Evolutionary conservation across 2,888 invertebrate species (phyloP).

Genomic region (Agriotes lineatus): DNA sequence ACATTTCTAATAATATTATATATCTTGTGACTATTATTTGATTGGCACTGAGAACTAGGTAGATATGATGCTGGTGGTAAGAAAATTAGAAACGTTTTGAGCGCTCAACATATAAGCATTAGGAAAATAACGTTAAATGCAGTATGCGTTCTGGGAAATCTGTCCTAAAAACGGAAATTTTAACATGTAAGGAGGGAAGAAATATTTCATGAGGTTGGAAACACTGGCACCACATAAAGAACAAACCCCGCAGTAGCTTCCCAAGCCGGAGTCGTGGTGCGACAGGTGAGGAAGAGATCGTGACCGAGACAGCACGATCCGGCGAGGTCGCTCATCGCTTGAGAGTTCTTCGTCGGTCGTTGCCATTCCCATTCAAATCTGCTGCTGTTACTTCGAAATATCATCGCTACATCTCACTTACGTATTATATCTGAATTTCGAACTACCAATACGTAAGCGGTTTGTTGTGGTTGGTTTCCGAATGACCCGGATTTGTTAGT

Average conservation of each 20-base stretch:
- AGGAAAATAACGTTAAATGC: too few species aligned
- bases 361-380: constrained; percentile 55
- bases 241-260: constrained; percentile 64
- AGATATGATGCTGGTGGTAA: too few species aligned
- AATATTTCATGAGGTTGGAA: too few species aligned
- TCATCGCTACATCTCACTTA: constrained; percentile 46
- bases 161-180: too few species aligned
- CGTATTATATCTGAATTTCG: constrained; percentile 14
- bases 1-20: too few species aligned
- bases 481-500: background rate
- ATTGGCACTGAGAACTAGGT: too few species aligned
- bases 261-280: constrained; percentile 69
- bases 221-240: constrained; percentile 22
- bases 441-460: background rate
- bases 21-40: too few species aligned
- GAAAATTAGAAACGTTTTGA: too few species aligned
- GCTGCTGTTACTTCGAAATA: constrained; percentile 43
- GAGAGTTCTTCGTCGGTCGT: constrained; percentile 64
- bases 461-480: background rate
- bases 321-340: constrained; percentile 56
- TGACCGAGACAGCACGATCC: constrained; percentile 72
- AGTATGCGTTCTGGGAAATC: too few species aligned
- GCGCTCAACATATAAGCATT: too few species aligned
- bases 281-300: constrained; percentile 77
- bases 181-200: too few species aligned